Evolutionary conservation across 1,140 invertebrate species (phyloP).

Genomic region (Danaus melanippus): DNA sequence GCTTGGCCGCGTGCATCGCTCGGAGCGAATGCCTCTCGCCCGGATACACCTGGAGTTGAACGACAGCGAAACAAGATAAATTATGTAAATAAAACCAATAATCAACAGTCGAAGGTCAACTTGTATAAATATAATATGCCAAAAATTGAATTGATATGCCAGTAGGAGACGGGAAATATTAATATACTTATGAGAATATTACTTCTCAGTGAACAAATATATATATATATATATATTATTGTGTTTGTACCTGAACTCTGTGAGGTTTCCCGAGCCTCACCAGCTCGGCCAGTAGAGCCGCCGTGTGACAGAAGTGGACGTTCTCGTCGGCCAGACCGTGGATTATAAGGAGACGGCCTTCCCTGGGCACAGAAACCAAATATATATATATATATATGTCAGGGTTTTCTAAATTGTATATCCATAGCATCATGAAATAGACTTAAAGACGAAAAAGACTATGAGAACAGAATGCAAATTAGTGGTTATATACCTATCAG

Average conservation of each 20-base stretch:
- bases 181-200: too few relatives aligned
- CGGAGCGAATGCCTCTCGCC: constrained; percentile 95
- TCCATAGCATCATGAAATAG: too few relatives aligned
- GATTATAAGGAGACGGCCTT: constrained; percentile 95
- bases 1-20: constrained; percentile 93
- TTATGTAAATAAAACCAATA: constrained; percentile 1
- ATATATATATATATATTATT: too few relatives aligned
- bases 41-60: constrained; percentile 86
- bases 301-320: constrained; percentile 98
- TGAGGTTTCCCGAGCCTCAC: constrained; percentile 90
- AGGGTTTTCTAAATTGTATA: too few relatives aligned
- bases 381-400: too few relatives aligned
- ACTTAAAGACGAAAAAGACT: too few relatives aligned
- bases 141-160: too few relatives aligned
- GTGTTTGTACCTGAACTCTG: constrained; percentile 44
- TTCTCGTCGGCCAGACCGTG: constrained; percentile 99
- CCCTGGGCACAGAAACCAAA: constrained; percentile 63
- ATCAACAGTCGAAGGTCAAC: too few relatives aligned
- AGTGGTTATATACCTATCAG: constrained; percentile 72
- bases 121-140: too few relatives aligned
- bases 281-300: constrained; percentile 89
- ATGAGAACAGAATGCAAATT: too few relatives aligned
- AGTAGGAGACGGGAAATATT: constrained; percentile 39
- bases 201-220: too few relatives aligned
- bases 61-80: constrained; percentile 5